Percentiles rank a stretch among this genome's conserved stretches.
Conservation (phyloP, 2,888 invertebrate species). For the Limnephilus lunatus region DNA sequence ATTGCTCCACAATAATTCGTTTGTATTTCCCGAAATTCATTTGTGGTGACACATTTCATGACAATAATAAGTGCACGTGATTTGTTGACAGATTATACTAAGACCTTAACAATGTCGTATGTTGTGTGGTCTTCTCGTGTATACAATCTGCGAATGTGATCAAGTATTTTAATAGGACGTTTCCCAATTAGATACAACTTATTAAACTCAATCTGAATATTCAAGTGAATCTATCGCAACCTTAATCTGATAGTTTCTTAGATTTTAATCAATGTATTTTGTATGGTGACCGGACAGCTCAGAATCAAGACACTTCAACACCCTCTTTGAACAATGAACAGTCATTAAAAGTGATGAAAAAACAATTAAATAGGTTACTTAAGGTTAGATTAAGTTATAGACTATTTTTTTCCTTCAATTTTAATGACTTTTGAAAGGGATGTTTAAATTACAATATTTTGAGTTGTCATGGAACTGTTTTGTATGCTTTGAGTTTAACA, state of each 20-base stretch:
- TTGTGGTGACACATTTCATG: conserved; percentile 54
- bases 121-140: conserved; percentile 1
- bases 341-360: too few species aligned
- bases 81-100: not conserved
- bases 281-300: too few species aligned
- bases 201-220: conserved; percentile 4
- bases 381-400: too few species aligned
- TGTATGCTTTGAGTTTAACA: too few species aligned
- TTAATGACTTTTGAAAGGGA: too few species aligned
- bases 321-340: too few species aligned
- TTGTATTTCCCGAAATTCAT: conserved; percentile 59
- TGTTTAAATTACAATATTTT: too few species aligned
- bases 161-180: conserved; percentile 35
- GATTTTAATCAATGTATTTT: not conserved
- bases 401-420: too few species aligned
- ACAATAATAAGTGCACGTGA: not conserved
- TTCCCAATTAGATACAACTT: conserved; percentile 26
- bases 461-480: not conserved
- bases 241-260: not conserved
- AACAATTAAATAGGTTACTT: too few species aligned
- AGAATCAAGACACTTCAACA: too few species aligned
- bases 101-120: not conserved
- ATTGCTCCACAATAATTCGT: conserved; percentile 19
- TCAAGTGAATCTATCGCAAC: not conserved
- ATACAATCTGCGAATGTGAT: conserved; percentile 6